phyloP scores from a whole-genome alignment of 2,113 vertebrate genomes.

The Carollia perspicillata region DNA sequence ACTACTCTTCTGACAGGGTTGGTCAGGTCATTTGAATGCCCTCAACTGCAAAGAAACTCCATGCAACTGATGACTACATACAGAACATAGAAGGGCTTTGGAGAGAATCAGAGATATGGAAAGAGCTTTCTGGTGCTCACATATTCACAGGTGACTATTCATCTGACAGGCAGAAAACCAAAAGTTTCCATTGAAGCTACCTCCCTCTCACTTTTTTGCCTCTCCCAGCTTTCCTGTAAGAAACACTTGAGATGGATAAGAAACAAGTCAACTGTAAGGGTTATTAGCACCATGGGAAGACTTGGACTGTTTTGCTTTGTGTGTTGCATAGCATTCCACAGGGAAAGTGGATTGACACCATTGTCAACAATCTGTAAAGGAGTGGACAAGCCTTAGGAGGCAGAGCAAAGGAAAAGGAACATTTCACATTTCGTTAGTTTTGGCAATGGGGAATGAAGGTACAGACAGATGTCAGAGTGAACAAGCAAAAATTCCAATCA shows the following conservation, averaged over 20 bases:
- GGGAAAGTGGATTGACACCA: not conserved
- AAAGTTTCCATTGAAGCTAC: not conserved
- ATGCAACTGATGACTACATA: not conserved
- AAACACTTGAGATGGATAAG: not conserved
- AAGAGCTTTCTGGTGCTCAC: not conserved
- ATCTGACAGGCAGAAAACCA: not conserved
- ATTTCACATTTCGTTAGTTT: not conserved
- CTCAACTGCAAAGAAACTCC: not conserved
- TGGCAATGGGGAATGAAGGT: not conserved
- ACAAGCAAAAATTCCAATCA: not conserved
- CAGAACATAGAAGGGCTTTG: not conserved
- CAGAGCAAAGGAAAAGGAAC: not conserved
- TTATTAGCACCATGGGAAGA: not conserved
- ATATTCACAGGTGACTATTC: not conserved
- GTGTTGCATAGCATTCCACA: not conserved
- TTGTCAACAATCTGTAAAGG: not conserved
- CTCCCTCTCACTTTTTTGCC: not conserved
- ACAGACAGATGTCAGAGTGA: not conserved
- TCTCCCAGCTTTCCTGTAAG: not conserved
- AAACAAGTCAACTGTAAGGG: not conserved
- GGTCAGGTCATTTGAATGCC: not conserved
- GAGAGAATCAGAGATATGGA: not conserved
- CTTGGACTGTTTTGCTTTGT: not conserved
- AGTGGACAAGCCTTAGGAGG: not conserved
- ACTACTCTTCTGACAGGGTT: not conserved